Conservation (phyloP, 2,888 invertebrate species). For the Amblyjoppa proteus region DNA sequence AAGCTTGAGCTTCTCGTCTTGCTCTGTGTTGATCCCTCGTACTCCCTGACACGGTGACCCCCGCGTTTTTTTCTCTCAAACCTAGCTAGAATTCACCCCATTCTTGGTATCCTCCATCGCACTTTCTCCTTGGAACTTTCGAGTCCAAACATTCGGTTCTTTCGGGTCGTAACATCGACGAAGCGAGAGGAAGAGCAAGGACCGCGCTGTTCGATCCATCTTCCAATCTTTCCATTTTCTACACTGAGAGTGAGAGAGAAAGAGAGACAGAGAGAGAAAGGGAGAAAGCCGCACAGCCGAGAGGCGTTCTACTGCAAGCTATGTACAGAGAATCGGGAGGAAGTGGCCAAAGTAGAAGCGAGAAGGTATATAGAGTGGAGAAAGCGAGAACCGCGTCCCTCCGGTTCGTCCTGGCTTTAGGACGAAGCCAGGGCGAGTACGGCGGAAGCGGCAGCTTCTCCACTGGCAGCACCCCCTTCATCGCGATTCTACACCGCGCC, state of each 20-base stretch:
- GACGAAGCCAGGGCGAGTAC: slow-evolving; percentile 35
- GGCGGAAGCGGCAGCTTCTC: slow-evolving; percentile 47
- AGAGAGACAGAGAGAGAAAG: slow-evolving; percentile 17
- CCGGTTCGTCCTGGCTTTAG: slow-evolving; percentile 63
- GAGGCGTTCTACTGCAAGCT: not conserved
- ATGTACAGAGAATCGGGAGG: slow-evolving; percentile 20
- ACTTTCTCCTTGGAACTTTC: slow-evolving; percentile 34
- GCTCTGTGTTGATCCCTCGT: slow-evolving; percentile 20
- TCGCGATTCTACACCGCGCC: slow-evolving; percentile 62
- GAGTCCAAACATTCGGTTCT: slow-evolving; percentile 43
- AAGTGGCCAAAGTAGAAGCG: slow-evolving; percentile 28
- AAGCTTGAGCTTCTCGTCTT: slow-evolving; percentile 40
- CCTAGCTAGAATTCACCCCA: slow-evolving; percentile 66
- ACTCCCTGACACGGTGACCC: slow-evolving; percentile 79
- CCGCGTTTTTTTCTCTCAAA: slow-evolving; percentile 53
- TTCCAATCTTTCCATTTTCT: slow-evolving; percentile 84
- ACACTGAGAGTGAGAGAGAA: slow-evolving; percentile 53
- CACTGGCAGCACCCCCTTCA: slow-evolving; percentile 65
- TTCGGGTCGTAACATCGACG: slow-evolving; percentile 55
- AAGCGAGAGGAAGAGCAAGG: slow-evolving; percentile 17
- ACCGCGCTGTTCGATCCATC: slow-evolving; percentile 82
- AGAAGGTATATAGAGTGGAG: slow-evolving; percentile 30
- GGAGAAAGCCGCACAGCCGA: slow-evolving; percentile 10
- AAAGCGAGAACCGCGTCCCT: slow-evolving; percentile 55
- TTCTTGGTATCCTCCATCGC: slow-evolving; percentile 72